Conservation (phyloP, 2,797 vertebrate genomes). For the Phyllotis vaccarum region DNA sequence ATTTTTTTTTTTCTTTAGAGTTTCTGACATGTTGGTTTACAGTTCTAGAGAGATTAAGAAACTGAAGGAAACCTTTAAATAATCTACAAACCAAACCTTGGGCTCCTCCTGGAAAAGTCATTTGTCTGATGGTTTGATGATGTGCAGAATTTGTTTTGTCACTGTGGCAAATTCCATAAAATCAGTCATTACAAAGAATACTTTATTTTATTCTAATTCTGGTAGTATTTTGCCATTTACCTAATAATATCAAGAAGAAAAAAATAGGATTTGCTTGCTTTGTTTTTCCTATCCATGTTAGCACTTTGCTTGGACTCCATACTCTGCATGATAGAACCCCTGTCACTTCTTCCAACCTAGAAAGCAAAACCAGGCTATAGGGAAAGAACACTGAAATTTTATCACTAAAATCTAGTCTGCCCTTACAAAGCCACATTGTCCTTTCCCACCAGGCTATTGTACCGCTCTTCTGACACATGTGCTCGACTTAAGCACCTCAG, state of each 20-base stretch:
- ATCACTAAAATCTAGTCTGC: not conserved
- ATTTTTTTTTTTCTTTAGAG: not conserved
- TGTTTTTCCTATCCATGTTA: not conserved
- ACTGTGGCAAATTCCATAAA: slow-evolving; percentile 8
- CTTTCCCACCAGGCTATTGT: not conserved
- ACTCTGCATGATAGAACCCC: not conserved
- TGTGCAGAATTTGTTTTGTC: not conserved
- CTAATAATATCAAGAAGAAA: not conserved
- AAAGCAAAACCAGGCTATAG: not conserved
- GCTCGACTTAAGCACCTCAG: not conserved
- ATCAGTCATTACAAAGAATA: slow-evolving; percentile 25
- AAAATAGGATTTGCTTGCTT: not conserved
- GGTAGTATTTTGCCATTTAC: not conserved
- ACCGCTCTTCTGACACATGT: not conserved
- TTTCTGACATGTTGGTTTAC: not conserved
- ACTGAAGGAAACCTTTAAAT: slow-evolving; percentile 44
- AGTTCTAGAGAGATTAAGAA: slow-evolving; percentile 30
- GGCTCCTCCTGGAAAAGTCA: not conserved
- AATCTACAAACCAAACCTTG: not conserved
- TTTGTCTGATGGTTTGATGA: not conserved
- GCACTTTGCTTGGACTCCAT: not conserved
- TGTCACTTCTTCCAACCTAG: not conserved
- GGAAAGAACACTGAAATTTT: not conserved
- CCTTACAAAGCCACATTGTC: not conserved
- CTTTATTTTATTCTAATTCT: slow-evolving; percentile 42